Base-by-base conservation (phyloP, 2,888 invertebrate genomes). In the Adelognathus sp. region DNA sequence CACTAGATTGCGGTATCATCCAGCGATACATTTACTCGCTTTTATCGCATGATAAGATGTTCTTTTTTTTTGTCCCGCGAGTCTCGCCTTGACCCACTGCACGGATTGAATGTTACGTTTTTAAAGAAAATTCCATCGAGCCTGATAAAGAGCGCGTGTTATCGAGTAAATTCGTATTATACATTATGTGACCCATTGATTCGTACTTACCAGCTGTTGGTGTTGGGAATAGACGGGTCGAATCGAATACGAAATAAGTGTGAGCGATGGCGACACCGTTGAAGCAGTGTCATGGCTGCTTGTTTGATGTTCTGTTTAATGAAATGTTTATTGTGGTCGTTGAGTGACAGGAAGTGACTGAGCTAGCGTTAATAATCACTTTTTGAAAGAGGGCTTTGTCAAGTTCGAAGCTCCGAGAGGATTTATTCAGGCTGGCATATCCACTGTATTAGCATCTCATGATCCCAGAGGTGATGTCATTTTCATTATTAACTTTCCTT, bases 1-100 rank as follows among this genome's bases (percentile, higher is more conserved):
- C 71, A 5, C 70, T 4, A 75, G 79, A 60, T 61, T 2, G 66
- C 79, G 52, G 46, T 46, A 64, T 27, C 18, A 7, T 60, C 31
- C 31, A 36, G 7, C 18, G 14, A 11, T 9, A 46, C 21, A 9
- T 39, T 16, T 7, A 4, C 33, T 16, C 14, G 60, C 46, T 31
- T 11, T 24, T 56, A 18, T 39, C 50, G 3, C 67, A 56, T 36
- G 79, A 27, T 76, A 72, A 72, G 16, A 61, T 36, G 44, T 58
- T 21, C n/a, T 2, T 14, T 46, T 39, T 9, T 6, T 39, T 21
- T 27, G n/a, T n/a, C n/a, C n/a, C n/a, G n/a, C 24, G 9, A 44
- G 7, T 44, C 7, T 44, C 7, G 2, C 9, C 44, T 3, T 18
- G 7, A 44, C 18, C 44, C 9, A 21, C 18, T 44, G 4, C 4